Evolutionary conservation across 2,888 invertebrate genomes (phyloP), one percentile per base, ranked within the genome.

Genomic region (Pocota personata): DNA sequence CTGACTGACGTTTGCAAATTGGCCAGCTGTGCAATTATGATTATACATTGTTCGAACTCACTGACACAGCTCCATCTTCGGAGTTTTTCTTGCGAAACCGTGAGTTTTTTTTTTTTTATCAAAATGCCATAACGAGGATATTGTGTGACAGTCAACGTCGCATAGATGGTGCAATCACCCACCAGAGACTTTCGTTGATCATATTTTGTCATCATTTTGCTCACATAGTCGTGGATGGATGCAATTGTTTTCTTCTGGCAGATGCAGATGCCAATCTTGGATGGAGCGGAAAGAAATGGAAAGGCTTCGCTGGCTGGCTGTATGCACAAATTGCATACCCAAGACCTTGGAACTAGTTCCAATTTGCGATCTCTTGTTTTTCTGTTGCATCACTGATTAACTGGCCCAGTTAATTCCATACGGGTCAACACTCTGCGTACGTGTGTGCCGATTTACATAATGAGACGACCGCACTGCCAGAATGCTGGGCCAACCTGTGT

Each of bases 331-430:
- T 80, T 71, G 64, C 71, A 80, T 80, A 67, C 57, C 58, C 48
- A 66, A 84, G 84, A 80, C 84, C 84, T 84, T 84, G 84, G 69
- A 79, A 79, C 48, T 69, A 24, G 57, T 79, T 73, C 52, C 69
- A 37, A 62, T 64, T 60, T 55, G 52, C 67, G 73, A 79, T 79
- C 66, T 60, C 46, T 30, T 21, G 16, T n/a, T 60, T 37, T n/a
- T 67, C 12, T 19, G 75, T 84, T 84, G 71, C 84, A 64, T 79
- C 84, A 79, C 12, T 12, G 52, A 69, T 48, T 64, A 58, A 12
- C 40, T 69, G 64, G 69, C 75, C 75, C 57, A 80, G 64, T 75
- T 75, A 50, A 71, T 75, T 57, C 52, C 52, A 69, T 46, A 67
- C 71, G 66, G 84, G 80, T 79, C 79, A 80, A 75, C 75, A 75